phyloP scores from a whole-genome alignment of 2,113 vertebrate genomes.

The Mesembrinibis cayennensis region DNA sequence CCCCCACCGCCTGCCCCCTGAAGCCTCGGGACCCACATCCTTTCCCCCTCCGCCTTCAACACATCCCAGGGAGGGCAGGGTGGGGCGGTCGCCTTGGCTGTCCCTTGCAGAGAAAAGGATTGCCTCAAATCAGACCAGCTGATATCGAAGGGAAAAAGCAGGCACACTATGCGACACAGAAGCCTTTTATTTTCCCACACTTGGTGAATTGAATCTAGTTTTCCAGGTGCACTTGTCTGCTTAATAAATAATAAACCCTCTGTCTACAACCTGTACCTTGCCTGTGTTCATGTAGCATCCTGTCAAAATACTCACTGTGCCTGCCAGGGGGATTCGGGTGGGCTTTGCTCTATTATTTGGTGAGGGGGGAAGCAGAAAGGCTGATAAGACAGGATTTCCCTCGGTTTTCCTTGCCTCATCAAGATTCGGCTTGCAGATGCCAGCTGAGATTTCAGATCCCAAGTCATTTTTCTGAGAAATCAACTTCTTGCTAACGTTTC shows the following conservation, averaged over 20 bases:
- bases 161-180: neutral
- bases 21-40: neutral
- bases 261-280: neutral
- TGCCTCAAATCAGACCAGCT: neutral
- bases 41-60: accelerated
- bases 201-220: neutral
- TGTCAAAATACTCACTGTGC: neutral
- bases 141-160: neutral
- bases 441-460: neutral
- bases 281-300: neutral
- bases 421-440: neutral
- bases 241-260: neutral
- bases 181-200: neutral
- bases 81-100: neutral
- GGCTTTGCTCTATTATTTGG: neutral
- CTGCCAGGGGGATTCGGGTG: neutral
- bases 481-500: neutral
- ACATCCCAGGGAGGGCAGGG: neutral
- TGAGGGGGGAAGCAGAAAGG: neutral
- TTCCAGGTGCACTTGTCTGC: neutral
- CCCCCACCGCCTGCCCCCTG: neutral
- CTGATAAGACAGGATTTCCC: neutral
- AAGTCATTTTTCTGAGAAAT: neutral
- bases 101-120: neutral
- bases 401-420: neutral